Percentiles rank a stretch among this genome's conserved stretches.
These are phyloP conservation scores for Cryptomyrus ogoouensis DNA, from an alignment of 2,113 vertebrate genomes.

Conservation along the genomic window DNA sequence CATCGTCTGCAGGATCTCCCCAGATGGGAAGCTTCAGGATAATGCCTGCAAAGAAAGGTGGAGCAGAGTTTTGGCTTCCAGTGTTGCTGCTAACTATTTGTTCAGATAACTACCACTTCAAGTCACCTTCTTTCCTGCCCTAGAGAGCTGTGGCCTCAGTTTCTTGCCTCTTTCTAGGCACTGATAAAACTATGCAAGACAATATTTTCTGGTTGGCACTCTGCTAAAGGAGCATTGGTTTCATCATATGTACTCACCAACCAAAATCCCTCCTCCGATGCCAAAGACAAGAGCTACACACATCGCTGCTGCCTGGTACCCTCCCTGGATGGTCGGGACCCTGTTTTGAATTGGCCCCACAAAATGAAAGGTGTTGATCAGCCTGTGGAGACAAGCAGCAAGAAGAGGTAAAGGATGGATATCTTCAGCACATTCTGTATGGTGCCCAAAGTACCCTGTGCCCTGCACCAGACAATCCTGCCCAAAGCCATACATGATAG, in stretches of 20 bases:
- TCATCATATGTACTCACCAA: slow-evolving; percentile 67
- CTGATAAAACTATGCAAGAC: background rate
- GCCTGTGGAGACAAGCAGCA: slow-evolving; percentile 51
- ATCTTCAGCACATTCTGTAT: background rate
- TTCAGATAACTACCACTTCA: background rate
- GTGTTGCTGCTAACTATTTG: background rate
- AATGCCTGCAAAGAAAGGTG: slow-evolving; percentile 57
- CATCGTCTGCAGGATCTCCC: slow-evolving; percentile 79
- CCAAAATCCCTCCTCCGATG: slow-evolving; percentile 74
- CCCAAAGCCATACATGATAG: background rate
- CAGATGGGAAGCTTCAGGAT: slow-evolving; percentile 84
- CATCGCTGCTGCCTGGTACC: slow-evolving; percentile 76
- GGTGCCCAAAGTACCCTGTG: background rate
- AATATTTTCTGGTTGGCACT: background rate
- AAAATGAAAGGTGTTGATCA: slow-evolving; percentile 67
- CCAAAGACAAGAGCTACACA: slow-evolving; percentile 80
- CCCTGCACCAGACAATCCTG: background rate
- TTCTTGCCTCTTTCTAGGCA: background rate
- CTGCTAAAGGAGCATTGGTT: background rate
- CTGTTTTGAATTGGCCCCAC: slow-evolving; percentile 25
- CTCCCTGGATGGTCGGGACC: slow-evolving; percentile 64
- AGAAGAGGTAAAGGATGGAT: background rate
- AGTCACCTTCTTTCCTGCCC: background rate
- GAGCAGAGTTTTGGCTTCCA: background rate
- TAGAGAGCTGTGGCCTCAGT: background rate